Evolutionary conservation across 37 sponge, comb jelly and placozoan species (phyloP).

Genomic region (Corticium candelabrum): DNA sequence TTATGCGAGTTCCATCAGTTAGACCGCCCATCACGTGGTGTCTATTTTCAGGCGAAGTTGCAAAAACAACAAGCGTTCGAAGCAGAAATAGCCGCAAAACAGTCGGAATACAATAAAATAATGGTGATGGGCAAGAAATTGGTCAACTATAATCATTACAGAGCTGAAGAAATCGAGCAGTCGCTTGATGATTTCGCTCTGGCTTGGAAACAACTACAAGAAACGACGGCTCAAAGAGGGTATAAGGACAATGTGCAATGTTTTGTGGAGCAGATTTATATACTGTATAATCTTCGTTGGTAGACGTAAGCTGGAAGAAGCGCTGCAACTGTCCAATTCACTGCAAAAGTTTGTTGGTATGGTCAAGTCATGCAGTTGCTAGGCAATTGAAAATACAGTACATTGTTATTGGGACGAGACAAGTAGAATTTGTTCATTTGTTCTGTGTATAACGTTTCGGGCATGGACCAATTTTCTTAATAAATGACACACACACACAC

Average conservation of each 20-base stretch:
- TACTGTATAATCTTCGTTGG: neutral
- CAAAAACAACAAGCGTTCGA: constrained; percentile 2
- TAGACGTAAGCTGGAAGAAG: neutral
- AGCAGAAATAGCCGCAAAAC: neutral
- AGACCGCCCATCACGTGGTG: neutral
- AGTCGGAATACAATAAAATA: neutral
- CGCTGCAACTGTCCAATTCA: neutral
- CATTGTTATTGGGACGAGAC: no score
- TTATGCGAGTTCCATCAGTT: neutral
- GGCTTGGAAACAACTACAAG: neutral
- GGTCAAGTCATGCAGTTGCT: no score
- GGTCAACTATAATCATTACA: neutral
- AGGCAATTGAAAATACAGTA: no score
- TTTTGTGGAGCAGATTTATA: neutral
- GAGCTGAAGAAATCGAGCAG: neutral
- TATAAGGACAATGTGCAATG: constrained; percentile 1
- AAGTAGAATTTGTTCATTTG: no score
- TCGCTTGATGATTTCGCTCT: neutral
- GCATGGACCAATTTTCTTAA: no score
- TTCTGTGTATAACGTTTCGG: no score
- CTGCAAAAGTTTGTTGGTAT: neutral
- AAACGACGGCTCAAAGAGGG: neutral
- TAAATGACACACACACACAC: constrained; percentile 5
- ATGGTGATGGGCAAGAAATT: neutral
- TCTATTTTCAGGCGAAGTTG: neutral